These are phyloP conservation scores for Forbesichthys agassizii DNA, from an alignment of 2,113 vertebrate genomes.

Conservation along the genomic window DNA sequence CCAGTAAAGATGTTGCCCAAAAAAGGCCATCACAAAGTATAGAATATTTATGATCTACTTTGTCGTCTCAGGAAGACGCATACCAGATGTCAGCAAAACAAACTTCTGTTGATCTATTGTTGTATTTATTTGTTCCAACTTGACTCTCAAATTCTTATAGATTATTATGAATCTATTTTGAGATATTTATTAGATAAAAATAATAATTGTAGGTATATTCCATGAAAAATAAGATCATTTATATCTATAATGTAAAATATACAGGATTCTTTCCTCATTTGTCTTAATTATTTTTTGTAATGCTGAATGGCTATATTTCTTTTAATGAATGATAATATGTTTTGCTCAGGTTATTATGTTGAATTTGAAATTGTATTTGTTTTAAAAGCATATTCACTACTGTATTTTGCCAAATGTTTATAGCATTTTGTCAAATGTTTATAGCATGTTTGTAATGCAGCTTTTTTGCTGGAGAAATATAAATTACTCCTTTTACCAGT, in stretches of 20 bases:
- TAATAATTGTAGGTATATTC: constrained; percentile 7
- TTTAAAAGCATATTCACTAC: background rate
- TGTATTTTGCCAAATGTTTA: background rate
- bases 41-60: background rate
- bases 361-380: constrained; percentile 24
- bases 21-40: constrained; percentile 17
- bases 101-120: background rate
- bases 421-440: background rate
- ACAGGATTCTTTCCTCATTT: background rate
- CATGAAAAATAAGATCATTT: background rate
- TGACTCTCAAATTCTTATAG: constrained; percentile 14
- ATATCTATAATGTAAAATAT: too few relatives aligned
- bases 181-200: constrained; percentile 52
- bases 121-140: constrained; percentile 42
- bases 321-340: background rate
- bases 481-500: constrained; percentile 32
- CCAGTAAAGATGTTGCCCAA: constrained; percentile 42
- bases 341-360: constrained; percentile 59
- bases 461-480: constrained; percentile 5
- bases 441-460: constrained; percentile 1
- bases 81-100: constrained; percentile 25
- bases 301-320: constrained; percentile 15
- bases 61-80: background rate
- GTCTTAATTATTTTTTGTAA: constrained; percentile 22
- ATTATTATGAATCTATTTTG: constrained; percentile 22